These are phyloP conservation scores for Synanthedon vespiformis DNA, from an alignment of 2,888 invertebrate species.

Conservation along the genomic window DNA sequence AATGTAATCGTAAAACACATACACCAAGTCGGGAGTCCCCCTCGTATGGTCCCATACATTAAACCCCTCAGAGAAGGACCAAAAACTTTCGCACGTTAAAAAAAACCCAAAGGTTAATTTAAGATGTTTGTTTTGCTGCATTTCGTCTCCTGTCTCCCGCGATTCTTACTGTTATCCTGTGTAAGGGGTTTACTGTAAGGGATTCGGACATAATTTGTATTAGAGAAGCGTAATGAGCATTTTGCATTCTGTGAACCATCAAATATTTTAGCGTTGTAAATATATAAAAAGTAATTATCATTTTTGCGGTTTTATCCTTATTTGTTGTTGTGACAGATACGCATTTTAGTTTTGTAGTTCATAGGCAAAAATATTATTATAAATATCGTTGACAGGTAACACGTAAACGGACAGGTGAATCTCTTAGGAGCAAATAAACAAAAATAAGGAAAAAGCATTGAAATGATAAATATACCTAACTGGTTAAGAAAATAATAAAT, in stretches of 20 bases:
- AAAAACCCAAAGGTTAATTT: conserved; percentile 19
- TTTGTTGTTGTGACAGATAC: conserved; percentile 52
- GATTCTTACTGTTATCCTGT: conserved; percentile 35
- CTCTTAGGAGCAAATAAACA: conserved; percentile 66
- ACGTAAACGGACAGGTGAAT: conserved; percentile 55
- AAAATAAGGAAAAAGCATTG: conserved; percentile 66
- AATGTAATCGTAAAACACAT: conserved; percentile 10
- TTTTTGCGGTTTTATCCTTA: conserved; percentile 64
- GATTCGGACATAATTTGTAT: conserved; percentile 27
- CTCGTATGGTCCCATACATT: conserved; percentile 32
- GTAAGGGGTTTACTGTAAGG: conserved; percentile 43
- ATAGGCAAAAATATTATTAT: conserved; percentile 63
- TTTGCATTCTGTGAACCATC: conserved; percentile 53
- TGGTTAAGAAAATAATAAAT: conserved; percentile 71
- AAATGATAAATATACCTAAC: conserved; percentile 51
- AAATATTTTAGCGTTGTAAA: conserved; percentile 63
- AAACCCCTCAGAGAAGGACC: conserved; percentile 37
- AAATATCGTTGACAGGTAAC: conserved; percentile 61
- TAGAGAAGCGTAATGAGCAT: conserved; percentile 50
- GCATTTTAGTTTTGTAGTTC: conserved; percentile 70
- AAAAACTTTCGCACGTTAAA: conserved; percentile 30
- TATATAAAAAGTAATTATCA: conserved; percentile 56
- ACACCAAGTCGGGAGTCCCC: conserved; percentile 55
- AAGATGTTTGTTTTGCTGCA: conserved; percentile 20
- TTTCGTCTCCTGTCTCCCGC: conserved; percentile 24